These are phyloP conservation scores for Mimas tiliae DNA, from an alignment of 2,888 invertebrate species.

Conservation along the genomic window DNA sequence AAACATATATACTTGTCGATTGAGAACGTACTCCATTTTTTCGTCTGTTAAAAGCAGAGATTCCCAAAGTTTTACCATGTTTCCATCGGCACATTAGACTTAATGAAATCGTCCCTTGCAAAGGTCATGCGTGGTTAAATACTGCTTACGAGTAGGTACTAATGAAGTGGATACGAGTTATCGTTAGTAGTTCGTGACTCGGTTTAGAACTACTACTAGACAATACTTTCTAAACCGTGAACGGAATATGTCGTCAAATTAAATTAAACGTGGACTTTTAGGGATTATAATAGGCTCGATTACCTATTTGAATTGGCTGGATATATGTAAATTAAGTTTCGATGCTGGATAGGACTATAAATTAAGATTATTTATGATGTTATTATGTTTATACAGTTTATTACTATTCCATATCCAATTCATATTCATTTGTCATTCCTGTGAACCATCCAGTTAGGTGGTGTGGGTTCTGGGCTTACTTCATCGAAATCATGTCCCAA, in stretches of 20 bases:
- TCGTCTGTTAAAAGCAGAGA: background rate
- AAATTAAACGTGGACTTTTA: slow-evolving; percentile 12
- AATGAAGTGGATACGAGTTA: slow-evolving; percentile 23
- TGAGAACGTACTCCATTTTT: too few species aligned
- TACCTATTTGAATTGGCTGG: slow-evolving; percentile 6
- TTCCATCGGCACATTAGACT: background rate
- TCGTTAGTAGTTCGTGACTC: slow-evolving; percentile 18
- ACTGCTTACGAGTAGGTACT: too few species aligned
- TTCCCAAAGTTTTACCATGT: background rate
- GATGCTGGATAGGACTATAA: background rate
- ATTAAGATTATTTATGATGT: background rate
- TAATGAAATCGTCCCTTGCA: slow-evolving; percentile 9
- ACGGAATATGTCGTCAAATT: slow-evolving; percentile 10
- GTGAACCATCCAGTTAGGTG: too few species aligned
- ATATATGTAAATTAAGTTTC: background rate
- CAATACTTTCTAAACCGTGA: slow-evolving; percentile 24
- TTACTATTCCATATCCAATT: background rate
- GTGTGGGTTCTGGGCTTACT: too few species aligned
- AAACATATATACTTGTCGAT: too few species aligned
- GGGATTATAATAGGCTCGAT: slow-evolving; percentile 9
- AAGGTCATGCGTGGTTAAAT: slow-evolving; percentile 15
- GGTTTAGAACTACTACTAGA: slow-evolving; percentile 8
- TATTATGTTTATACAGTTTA: background rate
- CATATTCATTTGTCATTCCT: too few species aligned
- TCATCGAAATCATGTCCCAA: too few species aligned